phyloP scores from a whole-genome alignment of 2,888 invertebrate species.

The Trissonchulus latispiculum region DNA sequence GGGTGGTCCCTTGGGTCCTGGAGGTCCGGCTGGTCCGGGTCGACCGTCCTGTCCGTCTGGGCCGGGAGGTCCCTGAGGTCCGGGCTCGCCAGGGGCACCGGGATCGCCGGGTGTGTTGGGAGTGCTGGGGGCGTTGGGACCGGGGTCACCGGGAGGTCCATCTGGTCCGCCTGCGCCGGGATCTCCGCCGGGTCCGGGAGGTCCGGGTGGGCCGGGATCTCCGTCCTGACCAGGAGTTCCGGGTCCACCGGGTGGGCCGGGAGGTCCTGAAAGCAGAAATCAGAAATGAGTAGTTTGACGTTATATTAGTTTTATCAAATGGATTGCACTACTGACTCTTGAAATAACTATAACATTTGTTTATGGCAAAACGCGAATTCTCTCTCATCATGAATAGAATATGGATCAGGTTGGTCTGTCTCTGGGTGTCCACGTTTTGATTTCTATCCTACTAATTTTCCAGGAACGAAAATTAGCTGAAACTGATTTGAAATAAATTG shows the following conservation, averaged over 20 bases:
- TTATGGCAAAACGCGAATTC: no score
- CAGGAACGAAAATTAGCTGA: no score
- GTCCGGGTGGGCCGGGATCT: constrained; percentile 15
- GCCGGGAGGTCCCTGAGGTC: constrained; percentile 29
- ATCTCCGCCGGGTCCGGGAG: constrained; percentile 16
- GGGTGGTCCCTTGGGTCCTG: constrained; percentile 19
- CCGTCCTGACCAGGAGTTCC: constrained; percentile 14
- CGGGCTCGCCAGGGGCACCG: constrained; percentile 31
- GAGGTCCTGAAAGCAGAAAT: no score
- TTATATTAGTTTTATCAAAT: no score
- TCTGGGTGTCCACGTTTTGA: no score
- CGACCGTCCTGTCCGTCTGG: constrained; percentile 26
- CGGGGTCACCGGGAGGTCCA: constrained; percentile 15
- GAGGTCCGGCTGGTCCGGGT: constrained; percentile 4
- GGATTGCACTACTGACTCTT: no score
- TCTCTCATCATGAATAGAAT: no score
- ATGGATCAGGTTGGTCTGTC: no score
- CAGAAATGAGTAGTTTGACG: no score
- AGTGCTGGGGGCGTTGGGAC: not conserved
- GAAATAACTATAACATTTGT: no score
- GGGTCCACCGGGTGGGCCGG: not conserved
- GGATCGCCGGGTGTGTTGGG: constrained; percentile 30
- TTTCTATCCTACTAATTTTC: no score
- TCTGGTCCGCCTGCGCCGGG: constrained; percentile 14
- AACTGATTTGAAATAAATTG: no score